phyloP scores from a whole-genome alignment of 1,140 invertebrate genomes.

The Formica exsecta region DNA sequence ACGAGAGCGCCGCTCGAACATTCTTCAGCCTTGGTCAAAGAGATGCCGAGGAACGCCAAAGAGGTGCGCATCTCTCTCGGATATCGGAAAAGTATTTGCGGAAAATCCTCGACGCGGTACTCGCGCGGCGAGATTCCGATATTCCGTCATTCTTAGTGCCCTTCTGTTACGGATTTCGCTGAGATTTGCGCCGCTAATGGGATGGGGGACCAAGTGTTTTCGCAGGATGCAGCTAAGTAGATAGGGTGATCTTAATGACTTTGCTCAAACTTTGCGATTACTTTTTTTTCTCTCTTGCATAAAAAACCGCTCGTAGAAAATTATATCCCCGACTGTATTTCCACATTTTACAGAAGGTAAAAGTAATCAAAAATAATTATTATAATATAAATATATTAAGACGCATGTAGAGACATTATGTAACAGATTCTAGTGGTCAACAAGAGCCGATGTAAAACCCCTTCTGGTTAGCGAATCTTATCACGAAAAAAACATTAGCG shows the following conservation, averaged over 20 bases:
- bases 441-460: neutral
- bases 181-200: conserved; percentile 22
- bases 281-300: neutral
- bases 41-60: conserved; percentile 14
- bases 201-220: neutral
- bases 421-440: neutral
- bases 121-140: conserved; percentile 33
- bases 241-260: conserved; percentile 25
- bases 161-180: conserved; percentile 38
- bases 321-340: neutral
- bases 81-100: conserved; percentile 60
- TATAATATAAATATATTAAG: neutral
- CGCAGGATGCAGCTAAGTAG: neutral
- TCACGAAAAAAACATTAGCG: neutral
- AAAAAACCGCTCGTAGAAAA: neutral
- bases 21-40: conserved; percentile 43
- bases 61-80: neutral
- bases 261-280: conserved; percentile 5
- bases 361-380: conserved; percentile 12
- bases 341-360: neutral
- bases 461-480: neutral
- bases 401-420: neutral
- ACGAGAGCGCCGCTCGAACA: conserved; percentile 23
- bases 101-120: conserved; percentile 43
- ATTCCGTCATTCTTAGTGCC: conserved; percentile 42